Evolutionary conservation across 2,113 vertebrate genomes (phyloP).

Genomic region (Misgurnus mizolepis): DNA sequence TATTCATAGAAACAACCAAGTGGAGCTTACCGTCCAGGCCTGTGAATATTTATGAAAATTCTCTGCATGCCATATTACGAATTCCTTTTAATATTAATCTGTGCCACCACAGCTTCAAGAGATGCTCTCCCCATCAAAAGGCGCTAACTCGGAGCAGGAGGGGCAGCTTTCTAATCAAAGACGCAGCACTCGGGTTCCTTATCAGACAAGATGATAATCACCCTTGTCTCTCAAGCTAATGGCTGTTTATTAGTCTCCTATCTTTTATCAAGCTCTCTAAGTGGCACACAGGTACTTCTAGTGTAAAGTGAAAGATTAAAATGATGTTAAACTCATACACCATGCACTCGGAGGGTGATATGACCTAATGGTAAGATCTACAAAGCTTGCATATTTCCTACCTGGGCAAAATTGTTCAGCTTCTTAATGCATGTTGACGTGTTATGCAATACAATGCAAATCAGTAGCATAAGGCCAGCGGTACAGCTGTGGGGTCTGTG

Average conservation of each 20-base stretch:
- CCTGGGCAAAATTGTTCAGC: not conserved
- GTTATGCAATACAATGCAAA: conserved; percentile 1
- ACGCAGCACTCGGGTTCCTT: conserved; percentile 9
- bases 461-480: not conserved
- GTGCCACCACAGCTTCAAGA: conserved; percentile 53
- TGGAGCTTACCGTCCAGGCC: conserved; percentile 57
- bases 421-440: conserved; percentile 11
- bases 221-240: conserved; percentile 43
- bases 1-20: conserved; percentile 57
- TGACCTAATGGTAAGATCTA: not conserved
- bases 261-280: not conserved
- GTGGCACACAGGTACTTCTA: conserved; percentile 4
- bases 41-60: conserved; percentile 65
- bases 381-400: not conserved
- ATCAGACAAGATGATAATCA: conserved; percentile 32
- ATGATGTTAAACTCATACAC: not conserved
- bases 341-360: not conserved
- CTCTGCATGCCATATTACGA: conserved; percentile 57
- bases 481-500: not conserved
- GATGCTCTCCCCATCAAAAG: conserved; percentile 41
- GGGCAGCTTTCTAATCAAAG: conserved; percentile 56
- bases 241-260: conserved; percentile 36
- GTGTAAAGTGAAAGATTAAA: conserved; percentile 20
- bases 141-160: conserved; percentile 28
- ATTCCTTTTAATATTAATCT: conserved; percentile 66